These are phyloP conservation scores for Acrobasis consociella DNA, from an alignment of 2,888 invertebrate species.

Conservation along the genomic window DNA sequence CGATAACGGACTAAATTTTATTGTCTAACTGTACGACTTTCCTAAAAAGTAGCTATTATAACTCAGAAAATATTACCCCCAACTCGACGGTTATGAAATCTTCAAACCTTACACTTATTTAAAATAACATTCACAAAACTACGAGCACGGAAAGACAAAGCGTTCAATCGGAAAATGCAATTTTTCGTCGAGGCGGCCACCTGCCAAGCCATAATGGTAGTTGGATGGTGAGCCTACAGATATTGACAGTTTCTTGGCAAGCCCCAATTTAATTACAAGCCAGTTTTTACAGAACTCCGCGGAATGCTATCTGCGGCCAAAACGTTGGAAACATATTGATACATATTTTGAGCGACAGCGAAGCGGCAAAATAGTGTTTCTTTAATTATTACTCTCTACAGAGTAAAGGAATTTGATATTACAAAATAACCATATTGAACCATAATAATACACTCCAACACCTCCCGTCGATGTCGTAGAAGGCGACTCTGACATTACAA, in stretches of 20 bases:
- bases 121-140: neutral
- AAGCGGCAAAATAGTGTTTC: too few species aligned
- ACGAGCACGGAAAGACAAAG: slow-evolving; percentile 3
- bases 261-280: slow-evolving; percentile 58
- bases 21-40: too few species aligned
- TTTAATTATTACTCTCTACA: too few species aligned
- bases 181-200: slow-evolving; percentile 27
- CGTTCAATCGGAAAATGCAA: slow-evolving; percentile 28
- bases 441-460: too few species aligned
- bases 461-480: too few species aligned
- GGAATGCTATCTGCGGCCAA: slow-evolving; percentile 40
- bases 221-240: slow-evolving; percentile 42
- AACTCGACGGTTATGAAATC: too few species aligned
- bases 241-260: slow-evolving; percentile 68
- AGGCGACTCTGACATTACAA: too few species aligned
- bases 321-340: slow-evolving; percentile 34
- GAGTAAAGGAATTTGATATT: too few species aligned
- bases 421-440: too few species aligned
- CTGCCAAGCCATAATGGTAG: slow-evolving; percentile 51
- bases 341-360: neutral
- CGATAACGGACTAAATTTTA: too few species aligned
- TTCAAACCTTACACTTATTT: neutral
- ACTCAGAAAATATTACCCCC: too few species aligned
- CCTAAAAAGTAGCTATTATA: too few species aligned
- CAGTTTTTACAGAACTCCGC: slow-evolving; percentile 49